Evolutionary conservation across 2,888 invertebrate genomes (phyloP).

Genomic region (Drosophila trichaetosa): DNA sequence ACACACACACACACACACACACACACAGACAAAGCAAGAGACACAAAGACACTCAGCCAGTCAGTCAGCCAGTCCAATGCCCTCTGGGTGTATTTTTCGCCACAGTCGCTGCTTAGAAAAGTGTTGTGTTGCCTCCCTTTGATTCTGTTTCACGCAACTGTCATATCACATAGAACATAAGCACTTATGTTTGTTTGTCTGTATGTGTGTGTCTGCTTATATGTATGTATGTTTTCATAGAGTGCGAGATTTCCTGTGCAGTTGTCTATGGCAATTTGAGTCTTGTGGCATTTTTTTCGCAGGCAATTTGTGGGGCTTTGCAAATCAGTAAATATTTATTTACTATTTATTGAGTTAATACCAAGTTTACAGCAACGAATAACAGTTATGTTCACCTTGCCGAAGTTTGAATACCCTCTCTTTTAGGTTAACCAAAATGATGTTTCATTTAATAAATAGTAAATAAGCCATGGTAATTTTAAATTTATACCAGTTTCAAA

Average conservation of each 20-base stretch:
- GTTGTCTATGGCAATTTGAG: constrained; percentile 7
- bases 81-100: constrained; percentile 74
- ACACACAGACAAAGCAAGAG: constrained; percentile 25
- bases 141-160: constrained; percentile 59
- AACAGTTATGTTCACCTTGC: background rate
- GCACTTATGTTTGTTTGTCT: background rate
- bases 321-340: constrained; percentile 29
- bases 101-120: constrained; percentile 63
- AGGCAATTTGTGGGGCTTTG: constrained; percentile 18
- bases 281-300: constrained; percentile 37
- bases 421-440: background rate
- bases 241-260: constrained; percentile 25
- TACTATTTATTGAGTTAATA: constrained; percentile 20
- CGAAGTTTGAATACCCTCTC: background rate
- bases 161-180: constrained; percentile 20
- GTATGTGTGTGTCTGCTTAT: background rate
- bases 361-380: constrained; percentile 14
- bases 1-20: constrained; percentile 21
- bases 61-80: constrained; percentile 48
- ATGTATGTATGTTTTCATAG: constrained; percentile 23
- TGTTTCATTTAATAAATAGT: background rate
- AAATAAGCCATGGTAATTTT: background rate
- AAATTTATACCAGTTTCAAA: background rate
- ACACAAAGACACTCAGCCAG: constrained; percentile 15
- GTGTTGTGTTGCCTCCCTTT: constrained; percentile 73